Evolutionary conservation across 1,140 invertebrate genomes (phyloP).

Genomic region (Magallana ariakensis): DNA sequence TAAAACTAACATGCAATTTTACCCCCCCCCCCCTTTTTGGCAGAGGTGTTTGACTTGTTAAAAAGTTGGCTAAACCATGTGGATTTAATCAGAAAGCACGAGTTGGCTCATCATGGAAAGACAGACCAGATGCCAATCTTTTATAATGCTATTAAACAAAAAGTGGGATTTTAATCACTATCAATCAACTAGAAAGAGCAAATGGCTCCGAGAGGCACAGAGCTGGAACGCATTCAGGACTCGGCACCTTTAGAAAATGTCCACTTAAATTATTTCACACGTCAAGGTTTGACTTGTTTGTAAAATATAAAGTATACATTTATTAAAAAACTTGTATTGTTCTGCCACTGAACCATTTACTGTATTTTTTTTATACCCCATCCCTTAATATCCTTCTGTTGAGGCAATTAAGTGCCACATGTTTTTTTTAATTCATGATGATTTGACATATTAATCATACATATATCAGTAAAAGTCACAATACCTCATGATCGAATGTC

Average conservation of each 20-base stretch:
- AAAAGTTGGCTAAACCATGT: slow-evolving; percentile 14
- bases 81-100: slow-evolving; percentile 22
- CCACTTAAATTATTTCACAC: background rate
- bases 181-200: slow-evolving; percentile 33
- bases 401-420: too few relatives aligned
- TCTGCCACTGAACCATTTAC: too few relatives aligned
- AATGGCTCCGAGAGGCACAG: background rate
- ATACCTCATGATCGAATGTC: too few relatives aligned
- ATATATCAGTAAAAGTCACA: too few relatives aligned
- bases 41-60: slow-evolving; percentile 1
- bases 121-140: slow-evolving; percentile 33
- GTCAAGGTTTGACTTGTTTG: too few relatives aligned
- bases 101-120: background rate
- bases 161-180: slow-evolving; percentile 19
- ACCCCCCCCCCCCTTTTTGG: background rate
- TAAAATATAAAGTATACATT: too few relatives aligned
- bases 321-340: too few relatives aligned
- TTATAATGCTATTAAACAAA: slow-evolving; percentile 39
- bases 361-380: too few relatives aligned
- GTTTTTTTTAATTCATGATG: too few relatives aligned
- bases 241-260: background rate
- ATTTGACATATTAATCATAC: too few relatives aligned
- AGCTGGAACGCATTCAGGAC: background rate
- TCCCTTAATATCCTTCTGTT: too few relatives aligned
- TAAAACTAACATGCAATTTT: too few relatives aligned